These are phyloP conservation scores for Tinea semifulvella DNA, from an alignment of 2,888 invertebrate species.

Conservation along the genomic window DNA sequence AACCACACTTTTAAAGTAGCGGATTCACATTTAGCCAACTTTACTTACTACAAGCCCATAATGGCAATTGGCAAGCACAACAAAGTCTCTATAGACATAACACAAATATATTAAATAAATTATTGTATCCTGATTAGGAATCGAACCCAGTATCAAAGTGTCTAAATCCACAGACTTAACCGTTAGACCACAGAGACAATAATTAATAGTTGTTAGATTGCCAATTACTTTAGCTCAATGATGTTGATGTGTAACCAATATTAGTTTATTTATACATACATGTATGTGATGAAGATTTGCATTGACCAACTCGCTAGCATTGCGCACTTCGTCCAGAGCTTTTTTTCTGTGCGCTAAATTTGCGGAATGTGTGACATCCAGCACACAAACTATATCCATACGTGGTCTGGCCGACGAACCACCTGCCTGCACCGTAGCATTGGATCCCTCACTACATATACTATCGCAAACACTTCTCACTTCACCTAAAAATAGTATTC, in stretches of 20 bases:
- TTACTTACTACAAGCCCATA: too few species aligned
- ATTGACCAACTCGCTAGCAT: constrained; percentile 80
- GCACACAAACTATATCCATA: constrained; percentile 90
- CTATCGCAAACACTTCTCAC: constrained; percentile 63
- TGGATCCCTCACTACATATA: constrained; percentile 63
- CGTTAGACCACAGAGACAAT: too few species aligned
- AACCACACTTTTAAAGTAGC: too few species aligned
- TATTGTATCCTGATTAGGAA: too few species aligned
- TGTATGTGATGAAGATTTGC: constrained; percentile 86
- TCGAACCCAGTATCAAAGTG: too few species aligned
- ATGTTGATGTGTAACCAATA: constrained; percentile 75
- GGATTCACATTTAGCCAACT: too few species aligned
- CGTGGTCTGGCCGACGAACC: constrained; percentile 64
- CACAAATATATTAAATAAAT: too few species aligned
- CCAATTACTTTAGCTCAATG: not conserved
- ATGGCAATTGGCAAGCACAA: too few species aligned
- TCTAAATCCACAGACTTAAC: too few species aligned
- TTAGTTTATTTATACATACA: constrained; percentile 53
- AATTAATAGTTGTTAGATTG: not conserved
- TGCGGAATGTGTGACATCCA: constrained; percentile 79
- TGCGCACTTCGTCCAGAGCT: constrained; percentile 85
- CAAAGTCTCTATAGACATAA: too few species aligned
- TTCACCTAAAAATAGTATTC: constrained; percentile 39
- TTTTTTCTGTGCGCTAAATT: constrained; percentile 79
- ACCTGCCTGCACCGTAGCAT: constrained; percentile 55